Conservation (phyloP, 2,113 vertebrate genomes). For the Phocoena phocoena region DNA sequence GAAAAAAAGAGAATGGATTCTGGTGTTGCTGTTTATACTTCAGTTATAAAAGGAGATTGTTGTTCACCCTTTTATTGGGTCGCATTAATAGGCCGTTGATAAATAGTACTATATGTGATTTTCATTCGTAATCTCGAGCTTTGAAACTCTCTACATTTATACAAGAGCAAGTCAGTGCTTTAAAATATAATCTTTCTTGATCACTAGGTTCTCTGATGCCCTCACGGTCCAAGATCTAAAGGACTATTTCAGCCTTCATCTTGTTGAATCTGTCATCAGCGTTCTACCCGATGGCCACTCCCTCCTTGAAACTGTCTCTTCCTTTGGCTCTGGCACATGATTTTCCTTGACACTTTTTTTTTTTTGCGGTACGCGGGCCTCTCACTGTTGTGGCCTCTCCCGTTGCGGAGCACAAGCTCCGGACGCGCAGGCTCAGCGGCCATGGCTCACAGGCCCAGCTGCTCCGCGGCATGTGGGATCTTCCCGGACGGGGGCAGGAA, state of each 20-base stretch:
- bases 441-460: too few relatives aligned
- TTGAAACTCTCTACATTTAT: not conserved
- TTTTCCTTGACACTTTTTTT: not conserved
- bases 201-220: not conserved
- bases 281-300: fast-evolving
- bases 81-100: not conserved
- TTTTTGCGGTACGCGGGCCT: too few relatives aligned
- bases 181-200: not conserved
- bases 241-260: not conserved
- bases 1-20: not conserved
- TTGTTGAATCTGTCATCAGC: not conserved
- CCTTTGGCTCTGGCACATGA: not conserved
- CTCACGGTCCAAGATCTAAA: not conserved
- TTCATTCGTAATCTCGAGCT: not conserved
- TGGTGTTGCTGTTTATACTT: not conserved
- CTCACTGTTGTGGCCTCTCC: too few relatives aligned
- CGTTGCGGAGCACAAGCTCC: too few relatives aligned
- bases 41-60: not conserved
- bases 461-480: too few relatives aligned
- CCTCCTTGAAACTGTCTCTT: not conserved
- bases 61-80: not conserved
- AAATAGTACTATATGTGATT: not conserved
- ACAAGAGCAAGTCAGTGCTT: not conserved
- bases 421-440: too few relatives aligned
- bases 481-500: too few relatives aligned